Base-by-base conservation (phyloP, 2,797 vertebrate genomes). In the Ficedula albicollis region DNA sequence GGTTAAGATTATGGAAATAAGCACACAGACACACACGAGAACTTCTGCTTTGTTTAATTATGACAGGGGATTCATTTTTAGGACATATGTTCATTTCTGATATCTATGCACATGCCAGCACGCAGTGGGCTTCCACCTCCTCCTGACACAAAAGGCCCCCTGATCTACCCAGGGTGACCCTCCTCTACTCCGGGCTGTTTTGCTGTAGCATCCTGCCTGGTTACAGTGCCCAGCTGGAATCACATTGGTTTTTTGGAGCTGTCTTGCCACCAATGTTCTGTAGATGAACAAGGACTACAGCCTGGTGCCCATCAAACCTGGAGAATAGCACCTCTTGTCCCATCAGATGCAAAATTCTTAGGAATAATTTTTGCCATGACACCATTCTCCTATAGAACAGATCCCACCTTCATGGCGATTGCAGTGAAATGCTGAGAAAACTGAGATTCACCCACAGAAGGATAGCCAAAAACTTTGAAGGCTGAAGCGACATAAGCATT, bases 1-100 rank as follows among this genome's bases (percentile, higher is more conserved):
- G 49, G 70, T 60, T 88, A 46, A 80, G 60, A 44, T 90, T 68
- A 36, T 66, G 52, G 23, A 93, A 84, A 87, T 72, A 74, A 83
- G n/a, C 18, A 38, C 10, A 26, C 9, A 62, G 46, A 34, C 11
- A 60, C 11, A 20, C 30, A 20, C 0, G 0, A 69, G 41, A 89
- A 46, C 26, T 80, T 84, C 48, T 60, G 20, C 17, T 46, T 46
- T 56, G 25, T 86, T 89, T 82, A 56, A n/a, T 69, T 81, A 11
- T 13, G 22, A 49, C 32, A 70, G 17, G 8, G 6, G 10, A 43
- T 86, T 83, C 17, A 36, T 59, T 94, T 77, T 73, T 72, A 51
- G 56, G 60, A 29, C 10, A 3, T 23, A 15, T 18, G 4, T 69
- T 86, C 29, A 29, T 88, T 94, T 90, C 48, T 82, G 70, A 19